phyloP scores from a whole-genome alignment of 2,113 vertebrate species.

The Regulus satrapa region DNA sequence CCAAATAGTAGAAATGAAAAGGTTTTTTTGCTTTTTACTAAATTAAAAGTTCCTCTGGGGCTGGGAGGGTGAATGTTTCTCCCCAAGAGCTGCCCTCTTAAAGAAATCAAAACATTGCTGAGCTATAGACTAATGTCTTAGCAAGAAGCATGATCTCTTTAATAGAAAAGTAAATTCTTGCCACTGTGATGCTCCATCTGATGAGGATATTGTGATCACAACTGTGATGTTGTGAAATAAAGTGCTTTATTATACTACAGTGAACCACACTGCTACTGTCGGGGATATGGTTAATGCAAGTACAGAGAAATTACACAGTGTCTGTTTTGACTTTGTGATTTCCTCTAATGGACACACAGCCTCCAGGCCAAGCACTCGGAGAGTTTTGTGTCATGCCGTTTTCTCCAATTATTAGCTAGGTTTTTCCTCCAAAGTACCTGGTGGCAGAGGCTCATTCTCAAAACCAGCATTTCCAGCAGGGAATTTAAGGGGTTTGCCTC shows the following conservation, averaged over 20 bases:
- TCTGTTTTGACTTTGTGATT: conserved; percentile 43
- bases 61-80: not conserved
- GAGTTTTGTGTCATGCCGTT: not conserved
- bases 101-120: not conserved
- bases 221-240: conserved; percentile 7
- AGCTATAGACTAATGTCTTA: not conserved
- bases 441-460: not conserved
- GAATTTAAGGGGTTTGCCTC: not conserved
- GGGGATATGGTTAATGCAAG: conserved; percentile 7
- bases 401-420: not conserved
- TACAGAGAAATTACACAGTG: conserved; percentile 19
- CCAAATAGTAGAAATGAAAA: not conserved
- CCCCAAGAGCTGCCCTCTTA: not conserved
- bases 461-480: not conserved
- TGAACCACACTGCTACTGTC: not conserved
- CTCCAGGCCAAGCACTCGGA: not conserved
- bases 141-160: not conserved
- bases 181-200: not conserved
- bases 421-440: not conserved
- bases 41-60: not conserved
- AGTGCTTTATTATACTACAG: conserved; percentile 16
- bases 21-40: not conserved
- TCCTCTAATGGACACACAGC: conserved; percentile 7
- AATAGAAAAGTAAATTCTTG: conserved; percentile 16
- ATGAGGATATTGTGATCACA: conserved; percentile 49